Evolutionary conservation across 2,113 vertebrate species (phyloP), one percentile per base, ranked within the genome.

Genomic region (Pterocles gutturalis): DNA sequence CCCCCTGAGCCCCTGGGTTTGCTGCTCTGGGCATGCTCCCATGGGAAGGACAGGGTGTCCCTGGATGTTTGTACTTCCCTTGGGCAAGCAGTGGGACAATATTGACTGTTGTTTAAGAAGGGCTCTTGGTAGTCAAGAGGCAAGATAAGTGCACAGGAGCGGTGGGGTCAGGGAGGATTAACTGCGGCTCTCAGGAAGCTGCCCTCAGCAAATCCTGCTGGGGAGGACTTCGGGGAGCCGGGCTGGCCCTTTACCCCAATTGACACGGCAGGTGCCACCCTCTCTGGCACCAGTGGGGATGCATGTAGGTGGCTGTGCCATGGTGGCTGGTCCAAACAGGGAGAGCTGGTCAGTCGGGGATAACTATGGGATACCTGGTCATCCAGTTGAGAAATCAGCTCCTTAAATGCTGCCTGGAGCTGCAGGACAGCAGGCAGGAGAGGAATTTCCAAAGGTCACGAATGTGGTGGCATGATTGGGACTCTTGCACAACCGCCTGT

Each of bases 371-470:
- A 7, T 54, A 24, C 67, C 34, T 15, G 72, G 61, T 64, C 48
- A 24, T 7, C 11, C 3, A 22, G 43, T 1, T 53, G 67, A 41
- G 89, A 87, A 78, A 90, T 43, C 4, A 0, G 6, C 28, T 36
- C 61, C 45, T 5, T 13, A 62, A 26, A 51, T 1, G 0, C 73
- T 0, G 1, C 45, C 51, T 57, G 0, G 2, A 71, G 75, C 48
- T 1, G 0, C 38, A 13, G 54, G 46, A 9, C 75, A 10, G 38
- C 34, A 28, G 38, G 21, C 28, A 58, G 71, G 10, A 29, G 38
- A 51, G n/a, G 28, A 54, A 24, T 21, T 62, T 7, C 83, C 1
- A 5, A 51, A 31, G 46, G 60, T 41, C 83, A 33, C 0, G 2
- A 64, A 6, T 1, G 34, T 1, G 0, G 46, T 15, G 61, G 20